Conservation (phyloP, 2,797 vertebrate genomes). For the Coccyzus lansbergi region DNA sequence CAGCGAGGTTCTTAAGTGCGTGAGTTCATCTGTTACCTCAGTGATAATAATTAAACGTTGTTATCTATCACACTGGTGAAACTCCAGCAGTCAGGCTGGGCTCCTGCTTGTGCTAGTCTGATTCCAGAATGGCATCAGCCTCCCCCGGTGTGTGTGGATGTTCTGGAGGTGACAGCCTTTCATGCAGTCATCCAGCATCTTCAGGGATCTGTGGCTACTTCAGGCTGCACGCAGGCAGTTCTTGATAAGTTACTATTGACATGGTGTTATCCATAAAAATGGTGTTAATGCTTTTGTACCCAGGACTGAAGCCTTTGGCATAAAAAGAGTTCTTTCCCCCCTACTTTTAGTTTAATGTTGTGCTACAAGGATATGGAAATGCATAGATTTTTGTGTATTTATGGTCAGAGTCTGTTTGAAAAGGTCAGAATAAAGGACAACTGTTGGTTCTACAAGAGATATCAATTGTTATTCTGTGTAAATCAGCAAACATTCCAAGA, state of each 20-base stretch:
- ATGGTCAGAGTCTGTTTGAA: background rate
- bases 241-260: background rate
- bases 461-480: background rate
- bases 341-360: background rate
- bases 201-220: background rate
- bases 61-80: background rate
- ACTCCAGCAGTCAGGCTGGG: background rate
- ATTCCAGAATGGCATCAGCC: background rate
- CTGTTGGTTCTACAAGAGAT: background rate
- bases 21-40: background rate
- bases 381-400: background rate
- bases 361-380: background rate
- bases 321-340: background rate
- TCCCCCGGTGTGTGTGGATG: background rate
- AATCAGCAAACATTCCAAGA: background rate
- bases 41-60: background rate
- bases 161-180: background rate
- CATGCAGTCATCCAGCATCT: background rate
- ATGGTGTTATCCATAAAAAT: background rate
- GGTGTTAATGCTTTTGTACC: background rate
- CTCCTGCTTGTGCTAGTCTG: background rate
- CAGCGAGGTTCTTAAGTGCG: background rate
- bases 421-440: background rate
- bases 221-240: background rate
- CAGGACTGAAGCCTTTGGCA: background rate